Evolutionary conservation across 1,140 invertebrate genomes (phyloP), one percentile per base, ranked within the genome.

Genomic region (Samia ricini): DNA sequence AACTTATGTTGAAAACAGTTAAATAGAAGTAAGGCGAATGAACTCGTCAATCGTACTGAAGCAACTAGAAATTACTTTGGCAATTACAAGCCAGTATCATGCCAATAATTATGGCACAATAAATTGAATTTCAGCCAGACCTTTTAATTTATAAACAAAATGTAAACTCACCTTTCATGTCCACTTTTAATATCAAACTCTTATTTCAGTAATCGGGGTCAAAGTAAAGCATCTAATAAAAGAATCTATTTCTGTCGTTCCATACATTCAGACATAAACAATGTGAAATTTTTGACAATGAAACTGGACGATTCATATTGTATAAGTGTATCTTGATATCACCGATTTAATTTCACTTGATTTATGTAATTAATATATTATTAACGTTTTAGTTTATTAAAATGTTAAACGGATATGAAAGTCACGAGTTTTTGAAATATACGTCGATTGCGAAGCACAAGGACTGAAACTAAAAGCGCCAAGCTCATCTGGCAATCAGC

Each of bases 171-270:
- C 87, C 84, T 76, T 80, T 64, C 66, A 49, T 66, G 64, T 29
- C 64, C 52, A 56, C 66, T 66, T 64, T 61, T 69, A 74, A 76
- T 58, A 65, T 76, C 68, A 80, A 72, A 71, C 73, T 74, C 60
- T 71, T 74, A 66, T 69, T 77, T 71, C 64, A 64, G 6, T 21
- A 64, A 86, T 77, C 72, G 71, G 78, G 75, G 77, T 80, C 77
- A 76, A 69, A 73, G 71, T 67, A 63, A 59, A 60, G 67, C 52
- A 55, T 80, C 80, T 87, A 89, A 79, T 82, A 83, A 83, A 85
- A 88, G 83, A 87, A 75, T 88, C 87, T 89, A 89, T 89, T 87
- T 86, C 69, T 26, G 76, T 74, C 61, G 33, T 59, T 68, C 57
- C 65, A 63, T 66, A 64, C 59, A 66, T 60, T 55, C 56, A 61